Percentiles rank a stretch among this genome's conserved stretches.
These are phyloP conservation scores for Nannoperca obscura DNA, from an alignment of 2,797 vertebrate genomes.

Conservation along the genomic window DNA sequence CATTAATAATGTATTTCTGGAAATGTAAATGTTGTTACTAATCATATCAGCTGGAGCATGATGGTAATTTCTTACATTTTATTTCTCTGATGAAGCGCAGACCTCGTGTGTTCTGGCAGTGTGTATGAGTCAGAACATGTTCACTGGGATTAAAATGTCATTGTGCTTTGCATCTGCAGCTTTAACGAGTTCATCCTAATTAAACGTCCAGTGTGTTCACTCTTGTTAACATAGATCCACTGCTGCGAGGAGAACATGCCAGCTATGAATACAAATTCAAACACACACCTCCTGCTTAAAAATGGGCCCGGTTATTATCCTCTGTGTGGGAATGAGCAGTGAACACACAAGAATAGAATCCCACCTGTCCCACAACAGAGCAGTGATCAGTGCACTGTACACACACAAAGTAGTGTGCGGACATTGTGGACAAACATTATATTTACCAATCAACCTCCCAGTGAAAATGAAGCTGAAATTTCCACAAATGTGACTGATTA, in stretches of 20 bases:
- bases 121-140: conserved; percentile 7
- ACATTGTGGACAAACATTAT: neutral
- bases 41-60: conserved; percentile 51
- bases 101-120: neutral
- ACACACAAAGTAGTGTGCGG: neutral
- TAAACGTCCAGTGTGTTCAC: conserved; percentile 45
- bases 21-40: conserved; percentile 74
- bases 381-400: conserved; percentile 8
- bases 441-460: neutral
- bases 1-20: conserved; percentile 76
- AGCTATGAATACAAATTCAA: conserved; percentile 60
- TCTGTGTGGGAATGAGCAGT: neutral
- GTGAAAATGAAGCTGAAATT: neutral
- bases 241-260: conserved; percentile 32
- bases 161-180: conserved; percentile 34
- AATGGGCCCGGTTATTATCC: neutral
- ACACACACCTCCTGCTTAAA: conserved; percentile 10
- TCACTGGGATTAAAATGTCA: conserved; percentile 37
- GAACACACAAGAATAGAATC: neutral
- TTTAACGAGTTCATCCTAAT: conserved; percentile 48
- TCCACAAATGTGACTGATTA: conserved; percentile 29
- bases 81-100: conserved; percentile 13
- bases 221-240: conserved; percentile 58
- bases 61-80: conserved; percentile 27
- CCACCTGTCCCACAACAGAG: conserved; percentile 2